These are phyloP conservation scores for Thumatha senex DNA, from an alignment of 2,888 invertebrate genomes.

Conservation along the genomic window DNA sequence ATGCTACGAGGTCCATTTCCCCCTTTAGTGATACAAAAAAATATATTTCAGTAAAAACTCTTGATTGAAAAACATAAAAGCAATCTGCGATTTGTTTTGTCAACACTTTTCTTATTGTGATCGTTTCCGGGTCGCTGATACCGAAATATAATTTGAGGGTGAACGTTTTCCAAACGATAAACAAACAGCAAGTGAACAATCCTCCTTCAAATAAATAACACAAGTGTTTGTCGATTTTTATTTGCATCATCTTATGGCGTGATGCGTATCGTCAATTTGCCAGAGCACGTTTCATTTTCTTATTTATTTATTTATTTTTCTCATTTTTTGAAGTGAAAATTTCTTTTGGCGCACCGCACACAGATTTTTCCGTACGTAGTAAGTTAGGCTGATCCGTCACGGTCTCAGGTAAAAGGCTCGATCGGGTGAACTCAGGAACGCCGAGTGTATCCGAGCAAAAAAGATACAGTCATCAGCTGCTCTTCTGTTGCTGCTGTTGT, in stretches of 20 bases:
- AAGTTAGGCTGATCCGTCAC: no score
- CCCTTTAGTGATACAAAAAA: no score
- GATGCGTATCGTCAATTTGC: not conserved
- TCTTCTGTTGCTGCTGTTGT: no score
- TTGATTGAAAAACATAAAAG: not conserved
- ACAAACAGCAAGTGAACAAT: conserved; percentile 7
- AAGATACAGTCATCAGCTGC: no score
- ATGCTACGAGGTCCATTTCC: no score
- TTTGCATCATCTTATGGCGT: not conserved
- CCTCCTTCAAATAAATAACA: not conserved
- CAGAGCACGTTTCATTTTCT: not conserved
- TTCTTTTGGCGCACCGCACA: no score
- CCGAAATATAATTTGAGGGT: conserved; percentile 1
- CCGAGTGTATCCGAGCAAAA: no score
- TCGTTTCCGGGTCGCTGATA: not conserved
- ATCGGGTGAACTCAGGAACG: no score
- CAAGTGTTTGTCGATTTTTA: not conserved
- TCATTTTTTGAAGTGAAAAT: not conserved
- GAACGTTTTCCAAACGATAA: conserved; percentile 9
- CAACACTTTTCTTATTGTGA: not conserved
- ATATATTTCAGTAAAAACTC: not conserved
- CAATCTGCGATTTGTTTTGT: not conserved
- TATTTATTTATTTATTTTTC: not conserved
- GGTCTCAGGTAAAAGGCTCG: no score
- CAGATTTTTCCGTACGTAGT: no score